Base-by-base conservation (phyloP, 2,888 invertebrate genomes). In the Syrphus vitripennis region DNA sequence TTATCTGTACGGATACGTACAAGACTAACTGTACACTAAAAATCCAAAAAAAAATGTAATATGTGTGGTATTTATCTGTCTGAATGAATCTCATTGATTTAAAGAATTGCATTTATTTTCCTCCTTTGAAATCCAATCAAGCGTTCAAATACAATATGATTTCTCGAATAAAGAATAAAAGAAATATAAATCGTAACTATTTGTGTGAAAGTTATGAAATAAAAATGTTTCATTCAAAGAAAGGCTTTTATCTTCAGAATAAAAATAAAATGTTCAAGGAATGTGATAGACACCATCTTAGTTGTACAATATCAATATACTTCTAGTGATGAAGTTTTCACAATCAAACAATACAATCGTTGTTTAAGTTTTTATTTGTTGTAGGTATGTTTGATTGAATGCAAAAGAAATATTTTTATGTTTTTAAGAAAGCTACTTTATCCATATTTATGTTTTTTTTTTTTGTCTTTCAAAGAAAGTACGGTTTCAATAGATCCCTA, bases 201-300 rank as follows among this genome's bases (percentile, higher is more conserved):
- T 79, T 70, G 50, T 45, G 71, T 65, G 61, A 63, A 63, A 69
- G 63, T 71, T 81, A 86, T 86, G 76, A 77, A 86, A 81, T 77
- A 14, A 29, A 16, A 63, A 42, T 55, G n/a, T 40, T 31, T 24
- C 26, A 50, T 57, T 42, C 14, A 61, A 61, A 61, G 21, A 40
- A 61, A 37, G 37, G 26, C 42, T 50, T 50, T 50, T 21, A 50
- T 67, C 19, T 48, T 40, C 4, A 10, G n/a, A 63, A 42, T 26
- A 24, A 2, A 26, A 4, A 42, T 16, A 12, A 57, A 45, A 10
- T 2, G 4, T 10, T 0, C 26, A 55, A 29, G 29, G 50, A 26
- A 50, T 50, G 50, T n/a, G 21, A 48, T 21, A 21, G 21, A 10
- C 21, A 19, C 4, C n/a, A n/a, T 42, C 42, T n/a, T 16, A 42